Percentiles rank a stretch among this genome's conserved stretches.
Evolutionary conservation across 2,113 vertebrate species (phyloP).

Genomic region (Muntiacus reevesi): DNA sequence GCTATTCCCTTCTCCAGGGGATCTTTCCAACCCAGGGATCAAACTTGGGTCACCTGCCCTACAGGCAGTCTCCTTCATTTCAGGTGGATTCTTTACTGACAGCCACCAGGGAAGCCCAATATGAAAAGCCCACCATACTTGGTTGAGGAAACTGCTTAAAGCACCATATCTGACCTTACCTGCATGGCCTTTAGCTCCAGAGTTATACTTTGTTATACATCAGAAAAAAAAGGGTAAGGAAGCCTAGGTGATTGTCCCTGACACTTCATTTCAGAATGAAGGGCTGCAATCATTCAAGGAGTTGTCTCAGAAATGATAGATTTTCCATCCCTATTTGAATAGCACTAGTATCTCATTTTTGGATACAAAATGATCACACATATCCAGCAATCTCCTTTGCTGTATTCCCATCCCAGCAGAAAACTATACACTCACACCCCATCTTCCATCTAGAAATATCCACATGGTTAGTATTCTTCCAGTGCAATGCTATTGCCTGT

Average conservation of each 20-base stretch:
- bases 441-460: slow-evolving; percentile 41
- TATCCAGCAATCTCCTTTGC: slow-evolving; percentile 45
- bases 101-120: background rate
- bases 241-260: slow-evolving; percentile 20
- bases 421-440: slow-evolving; percentile 24
- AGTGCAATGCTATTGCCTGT: slow-evolving; percentile 1
- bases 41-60: background rate
- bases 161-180: background rate
- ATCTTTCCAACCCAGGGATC: background rate
- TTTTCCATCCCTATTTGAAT: slow-evolving; percentile 56
- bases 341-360: slow-evolving; percentile 46
- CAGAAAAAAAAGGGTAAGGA: background rate
- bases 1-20: background rate
- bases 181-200: background rate
- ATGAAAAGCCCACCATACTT: background rate
- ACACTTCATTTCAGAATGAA: slow-evolving; percentile 59
- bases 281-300: slow-evolving; percentile 15
- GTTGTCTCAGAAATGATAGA: slow-evolving; percentile 49
- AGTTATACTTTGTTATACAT: slow-evolving; percentile 5
- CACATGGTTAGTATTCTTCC: slow-evolving; percentile 10
- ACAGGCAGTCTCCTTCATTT: background rate
- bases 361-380: slow-evolving; percentile 31
- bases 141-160: background rate
- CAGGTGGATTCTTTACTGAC: background rate
- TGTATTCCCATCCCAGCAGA: slow-evolving; percentile 23